Evolutionary conservation across 2,888 invertebrate species (phyloP).

Genomic region (Cordylochernes scorpioides): DNA sequence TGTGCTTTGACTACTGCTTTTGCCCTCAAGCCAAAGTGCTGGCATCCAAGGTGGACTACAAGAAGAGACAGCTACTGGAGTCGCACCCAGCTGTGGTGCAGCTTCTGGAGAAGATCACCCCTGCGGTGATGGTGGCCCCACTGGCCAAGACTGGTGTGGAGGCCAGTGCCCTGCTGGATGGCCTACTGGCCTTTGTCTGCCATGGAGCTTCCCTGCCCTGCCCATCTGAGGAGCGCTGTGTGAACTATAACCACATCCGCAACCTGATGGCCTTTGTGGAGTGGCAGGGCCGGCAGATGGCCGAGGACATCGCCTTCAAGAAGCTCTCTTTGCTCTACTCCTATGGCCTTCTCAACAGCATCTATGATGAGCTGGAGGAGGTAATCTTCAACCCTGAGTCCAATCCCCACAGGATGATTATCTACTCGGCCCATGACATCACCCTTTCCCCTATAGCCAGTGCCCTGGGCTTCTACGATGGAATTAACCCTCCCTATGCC

Average conservation of each 20-base stretch:
- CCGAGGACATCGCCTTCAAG: slow-evolving; percentile 18
- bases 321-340: slow-evolving; percentile 41
- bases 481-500: slow-evolving; percentile 46
- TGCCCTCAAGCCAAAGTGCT: background rate
- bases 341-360: slow-evolving; percentile 53
- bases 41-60: slow-evolving; percentile 41
- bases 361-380: slow-evolving; percentile 51
- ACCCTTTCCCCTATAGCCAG: slow-evolving; percentile 56
- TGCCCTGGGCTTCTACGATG: slow-evolving; percentile 40
- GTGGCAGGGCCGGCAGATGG: slow-evolving; percentile 41
- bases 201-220: slow-evolving; percentile 58
- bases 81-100: slow-evolving; percentile 45
- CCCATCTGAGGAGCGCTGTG: slow-evolving; percentile 16
- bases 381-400: slow-evolving; percentile 16
- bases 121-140: slow-evolving; percentile 9
- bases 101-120: slow-evolving; percentile 29
- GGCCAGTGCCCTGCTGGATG: slow-evolving; percentile 46
- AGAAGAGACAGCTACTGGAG: slow-evolving; percentile 36
- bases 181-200: slow-evolving; percentile 53
- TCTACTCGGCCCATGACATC: slow-evolving; percentile 75
- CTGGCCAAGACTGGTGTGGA: slow-evolving; percentile 10
- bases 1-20: too few species aligned
- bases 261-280: slow-evolving; percentile 53
- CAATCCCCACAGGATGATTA: slow-evolving; percentile 38
- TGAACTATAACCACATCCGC: slow-evolving; percentile 42